Base-by-base conservation (phyloP, 2,888 invertebrate genomes). In the Deladenus siricidicola region DNA sequence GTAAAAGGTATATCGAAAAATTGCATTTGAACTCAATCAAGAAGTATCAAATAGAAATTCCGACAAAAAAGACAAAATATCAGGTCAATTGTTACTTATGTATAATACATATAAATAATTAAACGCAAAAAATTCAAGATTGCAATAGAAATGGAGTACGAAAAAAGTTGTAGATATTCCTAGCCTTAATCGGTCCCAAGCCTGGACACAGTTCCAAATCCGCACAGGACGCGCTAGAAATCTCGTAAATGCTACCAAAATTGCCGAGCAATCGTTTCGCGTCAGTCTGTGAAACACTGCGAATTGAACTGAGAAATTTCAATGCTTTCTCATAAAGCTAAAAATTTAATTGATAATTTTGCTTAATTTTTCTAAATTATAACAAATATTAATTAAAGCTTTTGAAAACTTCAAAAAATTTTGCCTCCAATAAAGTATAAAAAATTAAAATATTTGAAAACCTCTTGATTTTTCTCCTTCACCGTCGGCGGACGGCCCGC, bases 131-230 rank as follows among this genome's bases (percentile, higher is more conserved):
- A 39, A 44, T 24, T 17, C 44, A 55, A 44, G 47, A 61, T 42
- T 30, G 30, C 39, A 43, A 28, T 4, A n/a, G 23, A 47, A 64
- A 59, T 26, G 52, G 50, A 26, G 70, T 63, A 24, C 68, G 54
- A 39, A 77, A 67, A 45, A 70, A 76, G 1, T 58, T 60, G 60
- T 70, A 65, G 14, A 77, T 55, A 56, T 71, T 71, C 57, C 70
- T 64, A 1, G 74, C 75, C 45, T 74, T 72, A 42, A 70, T 64
- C 8, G 72, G 73, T 10, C 76, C 77, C 10, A 77, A 61, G 10
- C 77, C 77, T 1, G 71, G 67, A 59, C 74, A 73, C n/a, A 67
- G 47, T 3, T 60, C 64, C 4, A 77, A 60, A 50, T 75, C 64
- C 17, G 72, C 68, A 42, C 68, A 68, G 3, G 63, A 56, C 4